Evolutionary conservation across 2,113 vertebrate species (phyloP).

Genomic region (Neogobius melanostomus): DNA sequence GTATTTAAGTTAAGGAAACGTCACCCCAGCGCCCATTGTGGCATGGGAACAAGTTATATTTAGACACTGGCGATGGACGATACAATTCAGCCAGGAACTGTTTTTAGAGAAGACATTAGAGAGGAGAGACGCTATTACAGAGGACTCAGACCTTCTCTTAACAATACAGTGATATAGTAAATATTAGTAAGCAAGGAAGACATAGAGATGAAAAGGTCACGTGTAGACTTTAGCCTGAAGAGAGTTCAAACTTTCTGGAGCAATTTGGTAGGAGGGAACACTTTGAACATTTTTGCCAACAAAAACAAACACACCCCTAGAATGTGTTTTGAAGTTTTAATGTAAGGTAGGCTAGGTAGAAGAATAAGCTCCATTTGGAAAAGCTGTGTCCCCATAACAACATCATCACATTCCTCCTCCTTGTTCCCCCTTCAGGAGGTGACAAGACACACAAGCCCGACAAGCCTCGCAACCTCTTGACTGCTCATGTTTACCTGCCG

Average conservation of each 20-base stretch:
- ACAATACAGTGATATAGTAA: too few relatives aligned
- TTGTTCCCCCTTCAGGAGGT: slow-evolving; percentile 25
- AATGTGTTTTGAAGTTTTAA: neutral
- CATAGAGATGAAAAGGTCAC: too few relatives aligned
- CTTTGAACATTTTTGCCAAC: too few relatives aligned
- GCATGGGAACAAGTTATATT: too few relatives aligned
- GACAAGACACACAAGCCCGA: slow-evolving; percentile 11
- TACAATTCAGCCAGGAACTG: neutral
- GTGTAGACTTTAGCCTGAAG: too few relatives aligned
- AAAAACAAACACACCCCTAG: too few relatives aligned
- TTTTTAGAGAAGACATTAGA: neutral
- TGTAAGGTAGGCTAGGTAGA: neutral
- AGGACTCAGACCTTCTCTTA: too few relatives aligned
- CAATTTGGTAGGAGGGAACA: too few relatives aligned
- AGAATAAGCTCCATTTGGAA: neutral
- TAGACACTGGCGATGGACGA: neutral
- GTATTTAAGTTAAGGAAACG: neutral
- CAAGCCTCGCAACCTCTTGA: slow-evolving; percentile 31
- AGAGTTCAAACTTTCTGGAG: too few relatives aligned
- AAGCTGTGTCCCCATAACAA: neutral
- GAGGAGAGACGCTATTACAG: too few relatives aligned
- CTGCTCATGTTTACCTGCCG: slow-evolving; percentile 38
- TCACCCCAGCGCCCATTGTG: neutral
- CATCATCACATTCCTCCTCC: slow-evolving; percentile 37
- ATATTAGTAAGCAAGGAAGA: too few relatives aligned